These are phyloP conservation scores for Gortyna flavago DNA, from an alignment of 2,888 invertebrate species.

Conservation along the genomic window DNA sequence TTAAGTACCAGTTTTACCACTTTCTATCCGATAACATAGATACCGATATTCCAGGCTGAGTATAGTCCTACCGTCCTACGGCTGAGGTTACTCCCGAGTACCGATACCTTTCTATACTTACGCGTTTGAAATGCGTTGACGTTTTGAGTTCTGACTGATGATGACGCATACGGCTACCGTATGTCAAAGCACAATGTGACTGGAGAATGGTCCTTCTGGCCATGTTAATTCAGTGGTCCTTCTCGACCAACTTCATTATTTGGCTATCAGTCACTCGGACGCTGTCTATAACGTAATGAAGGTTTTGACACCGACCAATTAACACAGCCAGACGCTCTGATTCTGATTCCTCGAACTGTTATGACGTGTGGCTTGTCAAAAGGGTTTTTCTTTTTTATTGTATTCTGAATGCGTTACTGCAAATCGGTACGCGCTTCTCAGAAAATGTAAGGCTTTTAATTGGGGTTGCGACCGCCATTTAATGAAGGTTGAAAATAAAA, in stretches of 20 bases:
- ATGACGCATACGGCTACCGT: neutral
- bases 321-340: slow-evolving; percentile 57
- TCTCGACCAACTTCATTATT: slow-evolving; percentile 73
- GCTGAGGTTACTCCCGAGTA: neutral
- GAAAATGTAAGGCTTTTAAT: neutral
- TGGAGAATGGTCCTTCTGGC: slow-evolving; percentile 34
- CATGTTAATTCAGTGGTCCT: neutral
- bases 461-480: neutral
- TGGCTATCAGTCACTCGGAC: slow-evolving; percentile 74
- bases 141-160: neutral
- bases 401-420: neutral
- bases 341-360: slow-evolving; percentile 32
- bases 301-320: slow-evolving; percentile 71
- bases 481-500: neutral
- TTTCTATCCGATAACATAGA: neutral
- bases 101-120: neutral
- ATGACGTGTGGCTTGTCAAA: slow-evolving; percentile 25
- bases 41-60: neutral
- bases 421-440: slow-evolving; percentile 4
- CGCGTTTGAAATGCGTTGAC: neutral
- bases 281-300: slow-evolving; percentile 67
- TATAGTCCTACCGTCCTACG: no score
- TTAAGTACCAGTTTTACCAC: neutral
- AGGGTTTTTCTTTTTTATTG: neutral
- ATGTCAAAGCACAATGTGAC: neutral